Conservation (phyloP, 2,113 vertebrate genomes). For the Ctenomys sociabilis region DNA sequence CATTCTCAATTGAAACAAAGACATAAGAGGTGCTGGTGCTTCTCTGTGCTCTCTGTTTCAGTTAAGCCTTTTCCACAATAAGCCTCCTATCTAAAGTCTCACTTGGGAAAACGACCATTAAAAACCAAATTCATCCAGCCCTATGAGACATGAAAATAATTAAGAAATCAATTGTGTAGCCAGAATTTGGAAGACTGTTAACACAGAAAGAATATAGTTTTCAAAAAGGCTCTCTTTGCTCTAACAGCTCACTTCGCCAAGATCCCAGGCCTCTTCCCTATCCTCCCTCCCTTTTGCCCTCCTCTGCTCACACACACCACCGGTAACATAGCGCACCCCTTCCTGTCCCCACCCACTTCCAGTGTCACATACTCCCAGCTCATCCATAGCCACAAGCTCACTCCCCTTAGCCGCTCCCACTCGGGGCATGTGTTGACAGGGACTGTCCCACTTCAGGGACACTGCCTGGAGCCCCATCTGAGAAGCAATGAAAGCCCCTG, state of each 20-base stretch:
- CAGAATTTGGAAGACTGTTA: background rate
- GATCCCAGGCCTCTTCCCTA: fast-evolving
- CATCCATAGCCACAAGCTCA: background rate
- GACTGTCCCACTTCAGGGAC: background rate
- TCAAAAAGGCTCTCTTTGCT: background rate
- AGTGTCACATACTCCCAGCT: background rate
- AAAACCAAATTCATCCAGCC: background rate
- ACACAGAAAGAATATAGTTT: background rate
- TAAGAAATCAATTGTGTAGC: background rate
- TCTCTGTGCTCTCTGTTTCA: background rate
- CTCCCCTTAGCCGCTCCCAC: background rate
- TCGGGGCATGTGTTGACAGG: background rate
- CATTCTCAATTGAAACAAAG: slow-evolving; percentile 3
- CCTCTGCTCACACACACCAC: fast-evolving
- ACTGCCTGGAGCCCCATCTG: background rate
- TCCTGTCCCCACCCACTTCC: background rate
- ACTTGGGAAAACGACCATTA: background rate
- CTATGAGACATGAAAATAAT: background rate
- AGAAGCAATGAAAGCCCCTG: background rate
- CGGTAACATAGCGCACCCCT: background rate
- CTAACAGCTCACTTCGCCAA: background rate
- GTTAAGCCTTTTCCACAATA: background rate
- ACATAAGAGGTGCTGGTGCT: background rate
- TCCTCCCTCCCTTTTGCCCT: no score
- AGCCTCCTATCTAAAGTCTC: background rate